Base-by-base conservation (phyloP, 2,888 invertebrate genomes). In the Rhamnusium bicolor region DNA sequence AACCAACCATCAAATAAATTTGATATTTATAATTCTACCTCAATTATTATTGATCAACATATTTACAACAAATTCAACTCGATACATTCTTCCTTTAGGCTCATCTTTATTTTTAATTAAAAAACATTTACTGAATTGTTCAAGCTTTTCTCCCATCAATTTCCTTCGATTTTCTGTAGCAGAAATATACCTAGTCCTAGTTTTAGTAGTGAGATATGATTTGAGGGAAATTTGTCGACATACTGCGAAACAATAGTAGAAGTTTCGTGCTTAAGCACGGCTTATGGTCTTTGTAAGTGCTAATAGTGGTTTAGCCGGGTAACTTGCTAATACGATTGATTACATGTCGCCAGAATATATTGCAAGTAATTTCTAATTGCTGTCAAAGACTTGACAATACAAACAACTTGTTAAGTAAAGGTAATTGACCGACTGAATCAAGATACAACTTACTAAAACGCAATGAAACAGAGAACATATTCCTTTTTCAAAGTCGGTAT, bases 261-360 rank as follows among this genome's bases (percentile, higher is more conserved):
- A 73, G 73, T 73, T 73, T 73, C 63, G 54, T 54, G 54, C 56
- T 56, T 66, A 66, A 56, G 60, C 61, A 27, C 14, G 29, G 66
- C 61, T 62, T 62, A 68, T 24, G 58, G 62, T 68, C 72, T 72
- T 63, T 68, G 68, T 47, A 67, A 63, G 60, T 63, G 72, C 62
- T 68, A 46, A 63, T 63, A 27, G 62, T 63, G 21, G 58, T 68
- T 63, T 58, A 63, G 54, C 68, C 49, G 29, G 69, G 61, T 54
- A 71, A 71, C 74, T 68, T 69, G 69, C 65, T 71, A 66, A 69
- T 67, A 63, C 65, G 49, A 74, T 74, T 72, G 74, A 69, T 72
- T 58, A 65, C 69, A 65, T 54, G 56, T 62, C 74, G 69, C 61
- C 46, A 63, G 62, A 66, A 74, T 70, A 65, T 72, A 72, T 72